Conservation (phyloP, 2,113 vertebrate species). For the Haplotaxodon microlepis region DNA sequence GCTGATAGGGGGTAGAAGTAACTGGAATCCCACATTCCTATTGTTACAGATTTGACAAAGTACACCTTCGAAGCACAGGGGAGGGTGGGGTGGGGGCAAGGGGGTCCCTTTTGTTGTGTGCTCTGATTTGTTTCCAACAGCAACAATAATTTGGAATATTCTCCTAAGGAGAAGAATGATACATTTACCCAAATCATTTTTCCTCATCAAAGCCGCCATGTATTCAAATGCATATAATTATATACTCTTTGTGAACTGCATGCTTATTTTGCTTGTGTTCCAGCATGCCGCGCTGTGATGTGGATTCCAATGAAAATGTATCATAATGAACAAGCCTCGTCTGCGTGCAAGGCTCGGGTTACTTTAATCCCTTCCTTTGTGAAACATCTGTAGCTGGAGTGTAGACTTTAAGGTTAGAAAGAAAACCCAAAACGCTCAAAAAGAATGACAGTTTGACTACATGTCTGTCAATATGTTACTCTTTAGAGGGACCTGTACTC, state of each 20-base stretch:
- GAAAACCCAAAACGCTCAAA: background rate
- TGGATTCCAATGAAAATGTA: constrained; percentile 76
- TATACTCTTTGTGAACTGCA: constrained; percentile 71
- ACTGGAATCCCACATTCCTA: constrained; percentile 44
- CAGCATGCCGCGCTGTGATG: constrained; percentile 70
- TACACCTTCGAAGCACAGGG: constrained; percentile 20
- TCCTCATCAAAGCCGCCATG: background rate
- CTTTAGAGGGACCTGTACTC: background rate
- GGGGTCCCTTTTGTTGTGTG: constrained; percentile 26
- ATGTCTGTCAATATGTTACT: constrained; percentile 42
- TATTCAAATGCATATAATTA: constrained; percentile 34
- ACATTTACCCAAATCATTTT: background rate
- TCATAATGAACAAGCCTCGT: constrained; percentile 65
- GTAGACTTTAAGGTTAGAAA: constrained; percentile 2
- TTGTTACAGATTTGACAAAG: constrained; percentile 54
- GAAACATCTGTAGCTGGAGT: constrained; percentile 45
- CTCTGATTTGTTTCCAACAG: constrained; percentile 11
- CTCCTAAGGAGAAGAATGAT: background rate
- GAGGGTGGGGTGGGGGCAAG: background rate
- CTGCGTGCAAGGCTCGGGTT: constrained; percentile 72
- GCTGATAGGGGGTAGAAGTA: constrained; percentile 58
- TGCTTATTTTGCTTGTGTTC: constrained; percentile 73
- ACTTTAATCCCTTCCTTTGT: constrained; percentile 58
- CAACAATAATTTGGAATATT: constrained; percentile 9
- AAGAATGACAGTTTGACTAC: constrained; percentile 75